Evolutionary conservation across 2,113 vertebrate genomes (phyloP).

Genomic region (Rhinichthys klamathensis): DNA sequence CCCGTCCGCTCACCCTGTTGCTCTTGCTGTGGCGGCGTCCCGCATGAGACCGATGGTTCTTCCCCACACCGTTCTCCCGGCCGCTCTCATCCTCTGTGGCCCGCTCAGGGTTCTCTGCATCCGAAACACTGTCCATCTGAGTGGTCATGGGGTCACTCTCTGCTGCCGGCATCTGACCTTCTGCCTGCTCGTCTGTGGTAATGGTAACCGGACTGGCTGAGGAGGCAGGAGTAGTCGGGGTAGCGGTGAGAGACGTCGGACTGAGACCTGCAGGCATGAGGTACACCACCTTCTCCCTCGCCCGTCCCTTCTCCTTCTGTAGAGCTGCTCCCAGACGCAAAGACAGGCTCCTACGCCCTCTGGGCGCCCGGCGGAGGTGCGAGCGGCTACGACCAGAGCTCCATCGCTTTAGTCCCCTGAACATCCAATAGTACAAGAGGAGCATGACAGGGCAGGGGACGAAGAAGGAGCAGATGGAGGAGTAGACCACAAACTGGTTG

Average conservation of each 20-base stretch:
- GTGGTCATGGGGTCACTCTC: constrained; percentile 69
- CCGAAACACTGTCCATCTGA: constrained; percentile 70
- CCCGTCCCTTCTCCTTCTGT: constrained; percentile 50
- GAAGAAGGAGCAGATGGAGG: constrained; percentile 78
- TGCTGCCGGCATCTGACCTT: neutral
- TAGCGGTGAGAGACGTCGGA: constrained; percentile 54
- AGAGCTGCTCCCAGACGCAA: constrained; percentile 59
- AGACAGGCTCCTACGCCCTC: constrained; percentile 59
- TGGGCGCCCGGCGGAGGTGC: constrained; percentile 35
- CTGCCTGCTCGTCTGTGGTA: constrained; percentile 48
- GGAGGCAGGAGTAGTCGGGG: constrained; percentile 34
- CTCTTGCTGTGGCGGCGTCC: constrained; percentile 64
- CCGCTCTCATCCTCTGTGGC: constrained; percentile 29
- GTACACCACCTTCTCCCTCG: constrained; percentile 59
- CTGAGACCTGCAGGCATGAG: constrained; percentile 55
- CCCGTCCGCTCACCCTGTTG: constrained; percentile 74
- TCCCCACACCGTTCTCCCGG: constrained; percentile 61
- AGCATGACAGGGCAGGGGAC: constrained; percentile 79
- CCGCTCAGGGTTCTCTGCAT: constrained; percentile 63
- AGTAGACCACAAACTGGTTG: constrained; percentile 77
- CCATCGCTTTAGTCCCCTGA: constrained; percentile 73
- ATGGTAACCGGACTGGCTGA: constrained; percentile 24
- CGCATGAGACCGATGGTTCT: constrained; percentile 38
- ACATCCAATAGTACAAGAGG: constrained; percentile 77
- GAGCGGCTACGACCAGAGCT: constrained; percentile 65